These are phyloP conservation scores for Ichneumoninae sp. DNA, from an alignment of 2,888 invertebrate species.

Conservation along the genomic window DNA sequence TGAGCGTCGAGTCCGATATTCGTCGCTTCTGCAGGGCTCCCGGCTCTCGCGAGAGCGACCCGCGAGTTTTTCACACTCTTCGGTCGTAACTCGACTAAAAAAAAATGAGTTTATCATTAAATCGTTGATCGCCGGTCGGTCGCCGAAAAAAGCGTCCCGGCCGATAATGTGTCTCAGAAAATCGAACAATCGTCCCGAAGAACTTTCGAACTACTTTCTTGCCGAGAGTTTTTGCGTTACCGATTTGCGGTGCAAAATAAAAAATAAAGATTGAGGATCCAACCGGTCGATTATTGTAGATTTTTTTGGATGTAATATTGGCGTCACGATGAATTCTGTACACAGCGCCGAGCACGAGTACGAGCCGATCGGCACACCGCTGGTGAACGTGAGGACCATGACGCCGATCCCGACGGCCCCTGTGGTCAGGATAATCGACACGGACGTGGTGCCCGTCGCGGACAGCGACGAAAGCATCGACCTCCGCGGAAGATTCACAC, in stretches of 20 bases:
- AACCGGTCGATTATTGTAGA: background rate
- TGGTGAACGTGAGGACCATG: conserved; percentile 71
- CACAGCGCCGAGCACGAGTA: conserved; percentile 95
- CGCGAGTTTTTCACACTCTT: background rate
- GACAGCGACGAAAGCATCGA: conserved; percentile 84
- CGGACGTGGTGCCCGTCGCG: conserved; percentile 82
- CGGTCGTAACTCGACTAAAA: background rate
- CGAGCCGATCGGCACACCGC: conserved; percentile 93
- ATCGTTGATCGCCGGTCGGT: background rate
- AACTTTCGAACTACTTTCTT: background rate
- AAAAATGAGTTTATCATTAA: conserved; percentile 2
- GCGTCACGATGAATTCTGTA: conserved; percentile 79
- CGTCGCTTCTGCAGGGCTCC: background rate
- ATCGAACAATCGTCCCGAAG: background rate
- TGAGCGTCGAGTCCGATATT: background rate
- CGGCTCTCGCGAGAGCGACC: background rate
- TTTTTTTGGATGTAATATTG: background rate
- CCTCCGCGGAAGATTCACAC: conserved; percentile 77
- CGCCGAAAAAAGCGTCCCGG: background rate
- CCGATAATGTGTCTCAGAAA: background rate
- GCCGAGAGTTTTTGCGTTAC: background rate
- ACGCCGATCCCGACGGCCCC: conserved; percentile 78
- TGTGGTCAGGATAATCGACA: conserved; percentile 85
- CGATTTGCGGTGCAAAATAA: background rate
- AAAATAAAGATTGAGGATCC: background rate